These are phyloP conservation scores for Agriotes lineatus DNA, from an alignment of 2,888 invertebrate species.

Conservation along the genomic window DNA sequence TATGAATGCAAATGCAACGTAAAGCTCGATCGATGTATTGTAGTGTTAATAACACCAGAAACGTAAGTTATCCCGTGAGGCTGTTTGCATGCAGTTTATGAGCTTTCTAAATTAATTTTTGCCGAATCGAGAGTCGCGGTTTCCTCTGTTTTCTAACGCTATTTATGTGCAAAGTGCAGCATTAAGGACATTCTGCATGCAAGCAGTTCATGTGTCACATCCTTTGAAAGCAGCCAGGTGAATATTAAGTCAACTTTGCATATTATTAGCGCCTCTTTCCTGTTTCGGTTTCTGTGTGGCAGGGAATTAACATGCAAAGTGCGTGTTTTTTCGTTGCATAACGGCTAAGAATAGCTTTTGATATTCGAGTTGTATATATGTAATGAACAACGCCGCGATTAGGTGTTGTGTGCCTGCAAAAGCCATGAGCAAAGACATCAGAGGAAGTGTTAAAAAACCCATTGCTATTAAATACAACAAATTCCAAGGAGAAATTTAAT, in stretches of 20 bases:
- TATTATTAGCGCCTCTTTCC: constrained; percentile 56
- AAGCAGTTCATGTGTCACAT: constrained; percentile 56
- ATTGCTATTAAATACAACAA: too few relatives aligned
- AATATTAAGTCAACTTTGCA: constrained; percentile 57
- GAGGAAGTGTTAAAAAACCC: too few relatives aligned
- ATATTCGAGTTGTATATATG: constrained; percentile 31
- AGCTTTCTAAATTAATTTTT: constrained; percentile 5
- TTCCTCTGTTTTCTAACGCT: constrained; percentile 18
- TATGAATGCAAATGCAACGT: too few relatives aligned
- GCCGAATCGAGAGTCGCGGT: background rate
- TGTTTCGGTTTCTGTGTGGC: constrained; percentile 48
- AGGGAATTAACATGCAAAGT: constrained; percentile 45
- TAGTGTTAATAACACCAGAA: too few relatives aligned
- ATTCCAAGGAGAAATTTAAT: too few relatives aligned
- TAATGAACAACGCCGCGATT: constrained; percentile 14
- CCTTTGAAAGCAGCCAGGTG: constrained; percentile 55
- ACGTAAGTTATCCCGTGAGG: too few relatives aligned
- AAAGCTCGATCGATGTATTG: too few relatives aligned
- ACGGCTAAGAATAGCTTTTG: constrained; percentile 46
- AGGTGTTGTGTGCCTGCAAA: constrained; percentile 23
- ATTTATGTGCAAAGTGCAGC: constrained; percentile 39
- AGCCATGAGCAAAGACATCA: too few relatives aligned
- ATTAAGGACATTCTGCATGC: constrained; percentile 56
- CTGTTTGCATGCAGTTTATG: background rate
- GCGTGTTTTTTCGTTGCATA: constrained; percentile 47